Percentiles rank a stretch among this genome's conserved stretches.
phyloP scores from a whole-genome alignment of 2,888 invertebrate genomes.

The Smittia aterrima region DNA sequence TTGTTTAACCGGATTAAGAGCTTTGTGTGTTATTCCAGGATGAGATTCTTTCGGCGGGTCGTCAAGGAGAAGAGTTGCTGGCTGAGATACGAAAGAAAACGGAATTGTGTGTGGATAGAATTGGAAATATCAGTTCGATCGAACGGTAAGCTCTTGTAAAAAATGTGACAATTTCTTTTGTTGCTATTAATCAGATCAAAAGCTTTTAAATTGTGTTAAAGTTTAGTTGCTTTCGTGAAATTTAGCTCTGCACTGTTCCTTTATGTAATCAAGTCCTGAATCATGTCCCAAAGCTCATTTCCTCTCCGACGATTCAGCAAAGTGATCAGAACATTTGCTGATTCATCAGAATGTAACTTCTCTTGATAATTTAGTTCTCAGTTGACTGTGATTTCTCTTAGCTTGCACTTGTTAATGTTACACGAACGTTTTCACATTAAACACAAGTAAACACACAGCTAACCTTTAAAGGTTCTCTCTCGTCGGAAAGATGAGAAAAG shows the following conservation, averaged over 20 bases:
- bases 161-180: neutral
- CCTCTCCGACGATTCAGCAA: neutral
- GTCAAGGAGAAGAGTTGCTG: slow-evolving; percentile 84
- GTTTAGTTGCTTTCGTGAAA: neutral
- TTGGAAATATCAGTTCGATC: slow-evolving; percentile 87
- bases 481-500: too few species aligned
- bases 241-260: slow-evolving; percentile 30
- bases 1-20: slow-evolving; percentile 41
- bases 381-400: neutral
- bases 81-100: slow-evolving; percentile 66
- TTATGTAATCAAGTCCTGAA: neutral
- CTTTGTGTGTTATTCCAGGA: slow-evolving; percentile 57
- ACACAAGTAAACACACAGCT: neutral
- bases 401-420: neutral
- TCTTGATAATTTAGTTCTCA: neutral
- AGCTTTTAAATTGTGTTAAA: too few species aligned
- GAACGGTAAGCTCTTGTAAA: slow-evolving; percentile 80
- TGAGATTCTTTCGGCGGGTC: slow-evolving; percentile 81
- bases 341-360: neutral
- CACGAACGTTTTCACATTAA: neutral
- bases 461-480: too few species aligned
- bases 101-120: slow-evolving; percentile 59
- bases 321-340: neutral
- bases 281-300: neutral
- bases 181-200: neutral